phyloP scores from a whole-genome alignment of 2,888 invertebrate species.

The Muscina levida region DNA sequence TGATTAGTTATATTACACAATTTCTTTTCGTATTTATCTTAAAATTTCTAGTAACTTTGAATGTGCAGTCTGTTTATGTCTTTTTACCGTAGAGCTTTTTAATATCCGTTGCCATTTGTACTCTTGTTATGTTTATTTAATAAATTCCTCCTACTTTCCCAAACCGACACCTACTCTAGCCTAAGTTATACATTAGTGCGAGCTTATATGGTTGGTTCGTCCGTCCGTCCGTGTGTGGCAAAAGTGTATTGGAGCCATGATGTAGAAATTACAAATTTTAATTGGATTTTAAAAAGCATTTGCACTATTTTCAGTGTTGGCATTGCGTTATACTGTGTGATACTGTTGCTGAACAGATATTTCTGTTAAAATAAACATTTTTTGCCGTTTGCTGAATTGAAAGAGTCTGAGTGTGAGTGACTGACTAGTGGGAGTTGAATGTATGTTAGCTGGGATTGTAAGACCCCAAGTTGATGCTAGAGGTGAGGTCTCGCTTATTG shows the following conservation, averaged over 20 bases:
- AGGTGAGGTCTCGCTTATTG: background rate
- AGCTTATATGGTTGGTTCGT: background rate
- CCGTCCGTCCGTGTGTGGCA: background rate
- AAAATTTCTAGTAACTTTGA: too few relatives aligned
- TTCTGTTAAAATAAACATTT: too few relatives aligned
- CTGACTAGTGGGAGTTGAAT: conserved; percentile 10
- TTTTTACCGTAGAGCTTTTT: background rate
- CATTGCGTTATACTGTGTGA: background rate
- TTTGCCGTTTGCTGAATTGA: background rate
- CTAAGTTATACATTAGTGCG: background rate
- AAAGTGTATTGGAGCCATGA: background rate
- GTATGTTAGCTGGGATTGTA: background rate
- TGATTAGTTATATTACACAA: too few relatives aligned
- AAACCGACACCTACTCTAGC: conserved; percentile 4
- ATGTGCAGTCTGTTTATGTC: background rate
- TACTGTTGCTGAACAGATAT: too few relatives aligned
- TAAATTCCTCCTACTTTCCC: conserved; percentile 15
- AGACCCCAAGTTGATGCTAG: background rate
- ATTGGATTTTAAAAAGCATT: conserved; percentile 52
- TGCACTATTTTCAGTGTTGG: conserved; percentile 4
- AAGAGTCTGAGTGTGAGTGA: background rate
- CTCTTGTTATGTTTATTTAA: conserved; percentile 2
- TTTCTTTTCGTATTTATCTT: too few relatives aligned
- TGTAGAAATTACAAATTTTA: conserved; percentile 57
- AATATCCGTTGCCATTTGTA: conserved; percentile 17